These are phyloP conservation scores for Pithys albifrons DNA, from an alignment of 2,113 vertebrate species.

Conservation along the genomic window DNA sequence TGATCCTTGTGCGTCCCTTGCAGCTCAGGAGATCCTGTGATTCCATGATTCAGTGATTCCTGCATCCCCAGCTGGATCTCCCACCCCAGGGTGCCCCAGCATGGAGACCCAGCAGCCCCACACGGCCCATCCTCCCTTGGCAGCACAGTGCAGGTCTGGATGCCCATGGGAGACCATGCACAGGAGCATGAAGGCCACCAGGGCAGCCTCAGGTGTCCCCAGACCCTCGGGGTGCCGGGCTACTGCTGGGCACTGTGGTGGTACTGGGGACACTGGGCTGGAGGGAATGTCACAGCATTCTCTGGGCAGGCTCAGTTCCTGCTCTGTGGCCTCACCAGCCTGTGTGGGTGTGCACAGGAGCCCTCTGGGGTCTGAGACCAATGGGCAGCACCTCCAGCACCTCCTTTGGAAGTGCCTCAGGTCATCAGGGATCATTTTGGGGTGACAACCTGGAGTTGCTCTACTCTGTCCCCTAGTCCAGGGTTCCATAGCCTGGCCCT, in stretches of 20 bases:
- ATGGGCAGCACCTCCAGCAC: rapidly evolving
- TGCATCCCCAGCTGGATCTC: rapidly evolving
- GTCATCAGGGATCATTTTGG: rapidly evolving
- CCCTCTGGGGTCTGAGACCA: not conserved
- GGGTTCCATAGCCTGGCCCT: not conserved
- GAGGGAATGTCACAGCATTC: not conserved
- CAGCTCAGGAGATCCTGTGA: rapidly evolving
- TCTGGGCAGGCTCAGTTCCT: not conserved
- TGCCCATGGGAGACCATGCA: rapidly evolving
- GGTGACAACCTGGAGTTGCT: not conserved
- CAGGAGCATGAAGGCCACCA: not conserved
- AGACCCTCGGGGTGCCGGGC: not conserved
- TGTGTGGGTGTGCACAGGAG: rapidly evolving
- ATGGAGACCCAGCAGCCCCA: not conserved
- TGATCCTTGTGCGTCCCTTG: not conserved
- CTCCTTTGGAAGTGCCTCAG: not conserved
- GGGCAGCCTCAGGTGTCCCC: rapidly evolving
- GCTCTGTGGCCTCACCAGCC: not conserved
- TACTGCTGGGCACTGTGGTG: not conserved
- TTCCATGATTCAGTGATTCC: not conserved
- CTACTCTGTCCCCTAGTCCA: rapidly evolving
- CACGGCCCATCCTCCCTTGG: not conserved
- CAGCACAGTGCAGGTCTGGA: not conserved
- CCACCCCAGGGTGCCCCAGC: not conserved
- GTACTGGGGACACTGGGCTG: rapidly evolving